Evolutionary conservation across 2,888 invertebrate species (phyloP).

Genomic region (Eupithecia pulchellata): DNA sequence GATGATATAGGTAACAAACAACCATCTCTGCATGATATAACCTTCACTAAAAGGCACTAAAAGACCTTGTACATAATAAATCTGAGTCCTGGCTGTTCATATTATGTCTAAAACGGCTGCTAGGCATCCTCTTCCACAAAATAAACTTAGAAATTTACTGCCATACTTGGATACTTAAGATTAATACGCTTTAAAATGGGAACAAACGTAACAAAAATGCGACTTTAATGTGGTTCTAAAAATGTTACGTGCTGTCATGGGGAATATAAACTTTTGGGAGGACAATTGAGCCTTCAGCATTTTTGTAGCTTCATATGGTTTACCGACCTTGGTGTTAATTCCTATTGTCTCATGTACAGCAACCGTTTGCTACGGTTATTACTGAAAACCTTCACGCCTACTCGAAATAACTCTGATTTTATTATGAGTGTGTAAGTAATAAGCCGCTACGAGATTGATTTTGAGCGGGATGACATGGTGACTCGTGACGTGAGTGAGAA

Average conservation of each 20-base stretch:
- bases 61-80: neutral
- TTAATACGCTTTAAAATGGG: conserved; percentile 1
- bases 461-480: too few species aligned
- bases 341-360: conserved; percentile 18
- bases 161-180: conserved; percentile 6
- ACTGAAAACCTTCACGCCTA: conserved; percentile 36
- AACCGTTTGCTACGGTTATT: conserved; percentile 9
- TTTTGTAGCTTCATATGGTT: conserved; percentile 12
- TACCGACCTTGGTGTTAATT: conserved; percentile 23
- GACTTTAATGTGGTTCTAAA: conserved; percentile 1
- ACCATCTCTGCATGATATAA: neutral
- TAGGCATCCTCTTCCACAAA: conserved; percentile 4
- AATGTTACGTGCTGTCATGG: conserved; percentile 9
- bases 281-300: neutral
- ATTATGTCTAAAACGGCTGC: conserved; percentile 3
- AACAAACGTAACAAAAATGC: neutral
- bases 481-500: too few species aligned
- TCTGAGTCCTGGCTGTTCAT: neutral
- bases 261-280: conserved; percentile 12
- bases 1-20: neutral
- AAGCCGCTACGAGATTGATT: too few species aligned
- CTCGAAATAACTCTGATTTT: neutral
- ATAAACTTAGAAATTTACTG: conserved; percentile 4
- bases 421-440: too few species aligned
- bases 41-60: neutral